Percentiles rank a stretch among this genome's conserved stretches.
These are phyloP conservation scores for Pavo muticus DNA, from an alignment of 2,113 vertebrate genomes.

Conservation along the genomic window DNA sequence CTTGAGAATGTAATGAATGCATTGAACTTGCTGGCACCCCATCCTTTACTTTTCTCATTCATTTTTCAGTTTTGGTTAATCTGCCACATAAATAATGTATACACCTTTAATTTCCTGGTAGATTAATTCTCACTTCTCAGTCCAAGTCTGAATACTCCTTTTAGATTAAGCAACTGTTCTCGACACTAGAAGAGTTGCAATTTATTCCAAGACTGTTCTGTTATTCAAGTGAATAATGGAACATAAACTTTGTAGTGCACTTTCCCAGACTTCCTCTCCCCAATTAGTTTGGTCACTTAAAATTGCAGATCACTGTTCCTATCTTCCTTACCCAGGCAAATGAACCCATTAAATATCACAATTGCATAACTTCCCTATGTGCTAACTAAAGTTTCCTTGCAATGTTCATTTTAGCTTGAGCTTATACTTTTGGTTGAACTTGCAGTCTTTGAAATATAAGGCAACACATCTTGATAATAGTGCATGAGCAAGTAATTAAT, in stretches of 20 bases:
- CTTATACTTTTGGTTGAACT: not conserved
- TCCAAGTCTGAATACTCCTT: not conserved
- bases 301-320: constrained; percentile 18
- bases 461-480: not conserved
- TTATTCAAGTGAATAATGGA: constrained; percentile 10
- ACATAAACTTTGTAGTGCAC: not conserved
- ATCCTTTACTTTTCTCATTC: not conserved
- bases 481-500: not conserved
- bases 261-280: constrained; percentile 32
- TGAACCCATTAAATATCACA: not conserved
- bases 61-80: constrained; percentile 21
- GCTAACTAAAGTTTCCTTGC: not conserved
- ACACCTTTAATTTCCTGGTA: not conserved
- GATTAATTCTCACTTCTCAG: not conserved
- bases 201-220: not conserved
- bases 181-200: not conserved
- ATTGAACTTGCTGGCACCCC: not conserved
- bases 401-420: not conserved
- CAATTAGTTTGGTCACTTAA: not conserved
- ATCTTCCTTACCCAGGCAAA: constrained; percentile 48
- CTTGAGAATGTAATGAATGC: not conserved
- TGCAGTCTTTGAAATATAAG: not conserved
- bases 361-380: not conserved
- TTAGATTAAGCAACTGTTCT: not conserved
- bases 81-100: not conserved